Conservation (phyloP, 2,888 invertebrate genomes). For the Apamea monoglypha region DNA sequence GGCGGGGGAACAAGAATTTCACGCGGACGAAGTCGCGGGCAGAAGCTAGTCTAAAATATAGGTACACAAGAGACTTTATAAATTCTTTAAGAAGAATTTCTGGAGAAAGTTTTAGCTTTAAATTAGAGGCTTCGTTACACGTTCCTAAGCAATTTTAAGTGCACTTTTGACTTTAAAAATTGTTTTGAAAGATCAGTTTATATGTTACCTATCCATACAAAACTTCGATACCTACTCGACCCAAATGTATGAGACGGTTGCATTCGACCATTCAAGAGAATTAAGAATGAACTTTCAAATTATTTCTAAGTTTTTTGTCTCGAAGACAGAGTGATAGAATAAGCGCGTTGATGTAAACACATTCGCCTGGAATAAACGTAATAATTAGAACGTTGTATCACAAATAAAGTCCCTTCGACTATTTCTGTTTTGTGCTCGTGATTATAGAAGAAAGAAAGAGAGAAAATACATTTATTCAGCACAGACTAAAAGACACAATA, state of each 20-base stretch:
- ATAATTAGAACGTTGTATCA: too few species aligned
- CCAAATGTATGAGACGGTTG: background rate
- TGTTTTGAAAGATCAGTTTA: slow-evolving; percentile 3
- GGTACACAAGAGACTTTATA: background rate
- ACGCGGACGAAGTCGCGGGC: too few species aligned
- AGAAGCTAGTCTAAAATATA: background rate
- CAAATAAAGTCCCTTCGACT: too few species aligned
- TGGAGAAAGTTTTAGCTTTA: slow-evolving; percentile 1
- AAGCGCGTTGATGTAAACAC: too few species aligned
- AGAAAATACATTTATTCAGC: too few species aligned
- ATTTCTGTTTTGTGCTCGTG: too few species aligned
- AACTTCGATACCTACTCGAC: background rate
- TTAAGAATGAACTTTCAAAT: background rate
- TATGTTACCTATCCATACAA: background rate
- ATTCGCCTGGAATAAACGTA: too few species aligned
- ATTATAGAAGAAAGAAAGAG: too few species aligned
- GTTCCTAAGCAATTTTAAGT: background rate
- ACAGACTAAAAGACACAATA: too few species aligned
- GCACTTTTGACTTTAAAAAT: background rate
- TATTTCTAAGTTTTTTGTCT: background rate
- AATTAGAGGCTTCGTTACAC: background rate
- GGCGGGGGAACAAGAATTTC: too few species aligned
- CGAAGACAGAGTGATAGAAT: background rate
- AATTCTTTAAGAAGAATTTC: slow-evolving; percentile 12
- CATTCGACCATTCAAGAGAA: background rate